A percentile compares a stretch with the other conserved stretches of the same genome.
Conservation (phyloP, 1,140 invertebrate genomes). For the Rhizoglyphus robini region DNA sequence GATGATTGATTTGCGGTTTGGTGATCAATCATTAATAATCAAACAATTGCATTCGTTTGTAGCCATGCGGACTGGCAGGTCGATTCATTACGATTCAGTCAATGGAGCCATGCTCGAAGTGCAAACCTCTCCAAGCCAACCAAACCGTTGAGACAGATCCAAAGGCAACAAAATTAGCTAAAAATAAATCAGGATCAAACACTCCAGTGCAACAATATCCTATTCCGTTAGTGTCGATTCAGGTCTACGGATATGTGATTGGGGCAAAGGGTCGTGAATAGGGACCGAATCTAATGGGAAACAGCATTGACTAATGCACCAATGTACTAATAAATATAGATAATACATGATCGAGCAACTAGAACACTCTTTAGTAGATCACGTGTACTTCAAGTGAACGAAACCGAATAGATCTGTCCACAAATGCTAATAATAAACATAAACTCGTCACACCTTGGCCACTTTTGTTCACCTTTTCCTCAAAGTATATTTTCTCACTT, state of each 20-base stretch:
- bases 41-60: background rate
- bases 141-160: background rate
- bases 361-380: too few relatives aligned
- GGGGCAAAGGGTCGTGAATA: background rate
- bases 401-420: too few relatives aligned
- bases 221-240: background rate
- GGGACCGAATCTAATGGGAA: background rate
- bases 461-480: too few relatives aligned
- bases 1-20: too few relatives aligned
- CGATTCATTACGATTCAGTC: background rate
- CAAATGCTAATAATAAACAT: too few relatives aligned
- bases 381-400: too few relatives aligned
- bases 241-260: background rate
- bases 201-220: background rate
- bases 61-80: constrained; percentile 6
- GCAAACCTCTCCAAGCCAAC: background rate
- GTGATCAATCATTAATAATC: background rate
- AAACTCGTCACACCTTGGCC: too few relatives aligned
- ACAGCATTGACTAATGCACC: too few relatives aligned
- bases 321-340: too few relatives aligned
- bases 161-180: background rate
- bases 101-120: background rate
- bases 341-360: too few relatives aligned
- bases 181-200: background rate
- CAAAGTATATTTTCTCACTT: too few relatives aligned